Percentiles rank a stretch among this genome's conserved stretches.
These are phyloP conservation scores for Prorops nasuta DNA, from an alignment of 1,140 invertebrate species.

Conservation along the genomic window DNA sequence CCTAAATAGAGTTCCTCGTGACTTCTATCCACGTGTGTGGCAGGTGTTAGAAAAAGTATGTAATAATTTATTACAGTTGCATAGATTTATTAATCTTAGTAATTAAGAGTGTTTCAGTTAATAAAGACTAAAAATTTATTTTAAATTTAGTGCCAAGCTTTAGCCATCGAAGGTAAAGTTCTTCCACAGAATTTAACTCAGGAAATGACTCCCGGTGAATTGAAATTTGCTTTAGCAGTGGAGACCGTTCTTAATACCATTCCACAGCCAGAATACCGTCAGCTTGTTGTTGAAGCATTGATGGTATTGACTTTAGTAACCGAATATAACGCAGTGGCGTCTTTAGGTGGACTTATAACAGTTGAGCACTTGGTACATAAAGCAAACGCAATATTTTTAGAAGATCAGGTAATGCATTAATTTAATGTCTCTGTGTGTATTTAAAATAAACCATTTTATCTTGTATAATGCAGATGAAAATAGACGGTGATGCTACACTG, in stretches of 20 bases:
- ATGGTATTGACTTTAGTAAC: constrained; percentile 92
- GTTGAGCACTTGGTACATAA: constrained; percentile 92
- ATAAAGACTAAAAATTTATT: constrained; percentile 3
- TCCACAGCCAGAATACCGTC: constrained; percentile 97
- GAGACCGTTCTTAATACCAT: constrained; percentile 97
- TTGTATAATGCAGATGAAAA: constrained; percentile 63
- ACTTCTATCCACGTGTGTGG: constrained; percentile 96
- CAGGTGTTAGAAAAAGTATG: constrained; percentile 81
- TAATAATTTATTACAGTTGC: constrained; percentile 3
- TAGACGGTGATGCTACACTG: constrained; percentile 85
- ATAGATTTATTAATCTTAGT: background rate
- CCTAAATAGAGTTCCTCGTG: constrained; percentile 92
- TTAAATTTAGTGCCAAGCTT: constrained; percentile 75
- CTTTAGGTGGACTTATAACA: constrained; percentile 80
- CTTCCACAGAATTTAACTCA: constrained; percentile 87
- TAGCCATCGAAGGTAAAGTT: constrained; percentile 87
- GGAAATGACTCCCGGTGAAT: constrained; percentile 97
- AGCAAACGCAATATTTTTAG: constrained; percentile 92
- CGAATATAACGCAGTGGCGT: constrained; percentile 79
- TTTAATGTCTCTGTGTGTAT: no score
- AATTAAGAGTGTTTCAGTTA: background rate
- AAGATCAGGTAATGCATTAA: constrained; percentile 81
- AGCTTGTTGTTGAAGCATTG: constrained; percentile 94
- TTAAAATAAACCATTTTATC: constrained; percentile 4
- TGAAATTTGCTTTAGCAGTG: constrained; percentile 97